Percentiles rank a stretch among this genome's conserved stretches.
Conservation (phyloP, 2,797 vertebrate species). For the Phoeniculus purpureus region DNA sequence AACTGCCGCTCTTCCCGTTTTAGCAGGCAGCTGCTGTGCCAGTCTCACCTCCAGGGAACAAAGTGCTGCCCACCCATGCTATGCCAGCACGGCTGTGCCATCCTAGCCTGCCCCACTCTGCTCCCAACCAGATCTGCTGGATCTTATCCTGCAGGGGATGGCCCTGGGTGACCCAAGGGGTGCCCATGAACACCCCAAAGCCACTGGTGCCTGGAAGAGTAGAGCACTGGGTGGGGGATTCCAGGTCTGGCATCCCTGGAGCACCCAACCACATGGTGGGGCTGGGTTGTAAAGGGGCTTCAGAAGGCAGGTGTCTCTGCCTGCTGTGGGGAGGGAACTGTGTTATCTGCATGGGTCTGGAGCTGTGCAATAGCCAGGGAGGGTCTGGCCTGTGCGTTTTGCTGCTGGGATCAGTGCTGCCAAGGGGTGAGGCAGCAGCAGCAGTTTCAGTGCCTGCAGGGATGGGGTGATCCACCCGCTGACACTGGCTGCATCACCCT, state of each 20-base stretch:
- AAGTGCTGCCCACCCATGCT: not conserved
- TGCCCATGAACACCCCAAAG: not conserved
- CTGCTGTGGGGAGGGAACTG: not conserved
- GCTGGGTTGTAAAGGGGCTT: rapidly evolving
- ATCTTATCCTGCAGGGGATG: not conserved
- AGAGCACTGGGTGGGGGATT: not conserved
- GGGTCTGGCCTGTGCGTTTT: not conserved
- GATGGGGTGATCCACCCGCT: not conserved
- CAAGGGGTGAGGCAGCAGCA: not conserved
- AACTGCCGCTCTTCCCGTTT: not conserved
- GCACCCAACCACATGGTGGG: rapidly evolving
- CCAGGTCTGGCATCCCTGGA: not conserved
- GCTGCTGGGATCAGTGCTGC: not conserved
- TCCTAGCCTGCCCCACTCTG: not conserved
- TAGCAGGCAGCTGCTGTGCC: constrained; percentile 53
- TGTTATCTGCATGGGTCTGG: not conserved
- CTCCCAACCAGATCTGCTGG: rapidly evolving
- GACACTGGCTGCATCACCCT: not conserved
- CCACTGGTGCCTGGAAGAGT: rapidly evolving
- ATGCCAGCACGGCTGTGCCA: not conserved
- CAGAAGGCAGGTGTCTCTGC: not conserved
- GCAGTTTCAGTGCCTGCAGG: constrained; percentile 52
- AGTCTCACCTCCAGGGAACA: rapidly evolving
- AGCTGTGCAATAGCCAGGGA: rapidly evolving
- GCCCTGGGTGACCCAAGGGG: not conserved